Evolutionary conservation across 2,113 vertebrate genomes (phyloP).

Genomic region (Hydrochoerus hydrochaeris): DNA sequence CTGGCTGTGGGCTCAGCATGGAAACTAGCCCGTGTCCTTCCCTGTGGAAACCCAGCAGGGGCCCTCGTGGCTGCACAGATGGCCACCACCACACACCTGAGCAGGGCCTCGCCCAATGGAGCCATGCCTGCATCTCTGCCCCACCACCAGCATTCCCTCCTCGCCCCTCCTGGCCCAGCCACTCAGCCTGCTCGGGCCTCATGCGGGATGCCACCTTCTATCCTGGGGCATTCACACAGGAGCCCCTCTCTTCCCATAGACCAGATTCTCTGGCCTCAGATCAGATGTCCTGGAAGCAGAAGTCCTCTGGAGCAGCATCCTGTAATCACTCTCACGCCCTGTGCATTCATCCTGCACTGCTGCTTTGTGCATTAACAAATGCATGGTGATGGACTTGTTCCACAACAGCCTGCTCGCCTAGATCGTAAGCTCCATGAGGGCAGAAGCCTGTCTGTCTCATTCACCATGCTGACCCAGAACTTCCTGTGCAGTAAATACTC

Average conservation of each 20-base stretch:
- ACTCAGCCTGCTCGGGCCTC: neutral
- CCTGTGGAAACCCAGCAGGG: no score
- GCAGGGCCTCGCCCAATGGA: neutral
- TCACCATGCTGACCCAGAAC: neutral
- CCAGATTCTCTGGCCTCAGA: neutral
- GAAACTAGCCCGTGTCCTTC: neutral
- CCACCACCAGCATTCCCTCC: neutral
- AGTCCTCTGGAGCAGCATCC: no score
- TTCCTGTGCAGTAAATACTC: neutral
- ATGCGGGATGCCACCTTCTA: neutral
- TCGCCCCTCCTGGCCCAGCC: neutral
- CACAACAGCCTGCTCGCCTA: no score
- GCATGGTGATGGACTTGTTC: neutral
- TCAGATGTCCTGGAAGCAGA: neutral
- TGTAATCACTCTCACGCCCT: neutral
- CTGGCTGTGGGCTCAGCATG: neutral
- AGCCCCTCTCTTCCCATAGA: neutral
- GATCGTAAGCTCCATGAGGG: neutral
- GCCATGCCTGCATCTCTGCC: neutral
- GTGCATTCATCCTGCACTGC: neutral
- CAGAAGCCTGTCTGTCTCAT: neutral
- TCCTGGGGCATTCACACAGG: neutral
- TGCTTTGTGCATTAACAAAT: neutral
- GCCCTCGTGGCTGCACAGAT: neutral
- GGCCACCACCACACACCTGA: neutral